Conservation (phyloP, 2,888 invertebrate species). For the Beris chalybata region DNA sequence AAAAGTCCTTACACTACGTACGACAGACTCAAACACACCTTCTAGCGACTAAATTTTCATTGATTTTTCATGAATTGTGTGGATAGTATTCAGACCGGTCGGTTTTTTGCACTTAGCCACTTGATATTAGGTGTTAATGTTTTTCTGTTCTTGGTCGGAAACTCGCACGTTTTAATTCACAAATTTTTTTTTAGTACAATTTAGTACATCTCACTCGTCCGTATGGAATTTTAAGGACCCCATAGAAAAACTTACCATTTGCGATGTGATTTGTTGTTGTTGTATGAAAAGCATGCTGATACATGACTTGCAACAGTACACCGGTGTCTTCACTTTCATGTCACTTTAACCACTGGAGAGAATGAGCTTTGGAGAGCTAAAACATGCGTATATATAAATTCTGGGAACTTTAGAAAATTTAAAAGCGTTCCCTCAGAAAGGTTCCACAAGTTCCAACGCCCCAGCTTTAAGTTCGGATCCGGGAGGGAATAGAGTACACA, state of each 20-base stretch:
- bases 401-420: slow-evolving; percentile 4
- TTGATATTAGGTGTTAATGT: background rate
- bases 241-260: slow-evolving; percentile 51
- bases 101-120: background rate
- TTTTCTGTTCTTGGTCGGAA: background rate
- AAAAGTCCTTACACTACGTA: too few relatives aligned
- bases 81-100: too few relatives aligned
- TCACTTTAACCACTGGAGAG: slow-evolving; percentile 57
- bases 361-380: slow-evolving; percentile 47
- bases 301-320: slow-evolving; percentile 57
- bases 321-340: slow-evolving; percentile 57
- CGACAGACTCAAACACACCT: too few relatives aligned
- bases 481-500: background rate
- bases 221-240: background rate
- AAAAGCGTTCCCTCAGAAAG: background rate
- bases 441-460: background rate
- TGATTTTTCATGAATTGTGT: too few relatives aligned
- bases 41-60: too few relatives aligned
- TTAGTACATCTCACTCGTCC: too few relatives aligned
- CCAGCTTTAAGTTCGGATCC: background rate
- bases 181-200: background rate
- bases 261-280: slow-evolving; percentile 55
- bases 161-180: background rate
- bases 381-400: slow-evolving; percentile 26
- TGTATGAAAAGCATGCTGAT: slow-evolving; percentile 58